A percentile compares a stretch with the other conserved stretches of the same genome.
phyloP scores from a whole-genome alignment of 1,140 invertebrate genomes.

The Musca vetustissima region DNA sequence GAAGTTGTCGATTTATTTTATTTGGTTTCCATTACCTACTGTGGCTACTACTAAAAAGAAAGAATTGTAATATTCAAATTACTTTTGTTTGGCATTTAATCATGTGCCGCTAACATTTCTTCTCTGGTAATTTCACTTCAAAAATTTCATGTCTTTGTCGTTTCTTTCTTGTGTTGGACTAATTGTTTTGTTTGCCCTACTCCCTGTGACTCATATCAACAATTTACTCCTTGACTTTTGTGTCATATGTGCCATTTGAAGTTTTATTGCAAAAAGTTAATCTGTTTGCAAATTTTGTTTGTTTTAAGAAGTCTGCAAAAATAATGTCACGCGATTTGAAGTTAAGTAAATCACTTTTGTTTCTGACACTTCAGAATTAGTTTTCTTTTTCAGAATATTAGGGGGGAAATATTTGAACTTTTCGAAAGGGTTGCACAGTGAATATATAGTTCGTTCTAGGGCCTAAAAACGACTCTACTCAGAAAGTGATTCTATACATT shows the following conservation, averaged over 20 bases:
- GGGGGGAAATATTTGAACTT: not conserved
- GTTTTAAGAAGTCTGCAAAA: not conserved
- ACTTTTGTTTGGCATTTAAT: conserved; percentile 8
- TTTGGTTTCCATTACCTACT: not conserved
- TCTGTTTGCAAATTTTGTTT: not conserved
- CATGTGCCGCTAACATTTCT: not conserved
- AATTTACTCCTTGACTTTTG: no score
- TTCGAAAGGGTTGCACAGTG: no score
- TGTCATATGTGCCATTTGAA: not conserved
- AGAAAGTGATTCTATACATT: no score
- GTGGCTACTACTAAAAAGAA: not conserved
- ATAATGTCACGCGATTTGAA: conserved; percentile 8
- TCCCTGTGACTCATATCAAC: no score
- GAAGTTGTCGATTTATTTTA: no score
- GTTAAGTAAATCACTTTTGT: not conserved
- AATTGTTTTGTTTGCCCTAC: not conserved
- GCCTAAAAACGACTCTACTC: no score
- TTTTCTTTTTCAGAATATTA: not conserved
- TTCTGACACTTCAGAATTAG: conserved; percentile 7
- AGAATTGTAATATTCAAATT: conserved; percentile 17
- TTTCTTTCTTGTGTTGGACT: not conserved
- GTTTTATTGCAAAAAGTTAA: not conserved
- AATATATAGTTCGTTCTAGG: no score
- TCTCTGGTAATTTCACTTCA: not conserved
- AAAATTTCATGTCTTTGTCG: not conserved